phyloP scores from a whole-genome alignment of 2,888 invertebrate genomes.

The Pycnomerus fuliginosus region DNA sequence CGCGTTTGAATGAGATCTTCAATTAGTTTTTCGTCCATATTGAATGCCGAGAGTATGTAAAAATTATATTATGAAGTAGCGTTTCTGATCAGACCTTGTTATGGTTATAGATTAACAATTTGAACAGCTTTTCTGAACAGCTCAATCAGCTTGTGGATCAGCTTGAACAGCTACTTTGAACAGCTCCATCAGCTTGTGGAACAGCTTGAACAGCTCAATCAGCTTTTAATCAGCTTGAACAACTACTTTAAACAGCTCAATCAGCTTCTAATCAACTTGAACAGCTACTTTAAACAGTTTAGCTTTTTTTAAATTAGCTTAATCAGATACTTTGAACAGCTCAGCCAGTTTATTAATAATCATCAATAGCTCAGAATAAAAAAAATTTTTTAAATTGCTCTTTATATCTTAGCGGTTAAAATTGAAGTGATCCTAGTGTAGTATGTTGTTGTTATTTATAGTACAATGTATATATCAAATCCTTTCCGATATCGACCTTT shows the following conservation, averaged over 20 bases:
- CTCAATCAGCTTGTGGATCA: conserved; percentile 3
- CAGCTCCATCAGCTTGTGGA: neutral
- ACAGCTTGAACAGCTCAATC: neutral
- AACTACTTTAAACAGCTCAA: neutral
- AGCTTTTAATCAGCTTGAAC: conserved; percentile 2
- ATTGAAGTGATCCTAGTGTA: neutral
- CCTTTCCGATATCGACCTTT: conserved; percentile 39
- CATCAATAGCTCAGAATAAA: no score
- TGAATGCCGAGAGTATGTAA: neutral
- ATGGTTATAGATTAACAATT: no score
- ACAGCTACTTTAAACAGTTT: neutral
- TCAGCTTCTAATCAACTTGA: neutral
- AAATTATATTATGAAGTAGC: neutral
- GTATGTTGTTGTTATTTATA: conserved; percentile 5
- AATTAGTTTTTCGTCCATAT: conserved; percentile 10
- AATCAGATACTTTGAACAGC: conserved; percentile 2
- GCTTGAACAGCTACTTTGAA: neutral
- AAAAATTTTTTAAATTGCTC: no score
- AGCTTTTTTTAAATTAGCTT: neutral
- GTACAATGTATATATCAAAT: conserved; percentile 30
- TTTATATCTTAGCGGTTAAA: neutral
- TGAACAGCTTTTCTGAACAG: conserved; percentile 3
- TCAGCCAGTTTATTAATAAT: no score
- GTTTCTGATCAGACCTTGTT: no score
- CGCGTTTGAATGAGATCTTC: conserved; percentile 10